Conservation (phyloP, 2,888 invertebrate species). For the Chironomus riparius region DNA sequence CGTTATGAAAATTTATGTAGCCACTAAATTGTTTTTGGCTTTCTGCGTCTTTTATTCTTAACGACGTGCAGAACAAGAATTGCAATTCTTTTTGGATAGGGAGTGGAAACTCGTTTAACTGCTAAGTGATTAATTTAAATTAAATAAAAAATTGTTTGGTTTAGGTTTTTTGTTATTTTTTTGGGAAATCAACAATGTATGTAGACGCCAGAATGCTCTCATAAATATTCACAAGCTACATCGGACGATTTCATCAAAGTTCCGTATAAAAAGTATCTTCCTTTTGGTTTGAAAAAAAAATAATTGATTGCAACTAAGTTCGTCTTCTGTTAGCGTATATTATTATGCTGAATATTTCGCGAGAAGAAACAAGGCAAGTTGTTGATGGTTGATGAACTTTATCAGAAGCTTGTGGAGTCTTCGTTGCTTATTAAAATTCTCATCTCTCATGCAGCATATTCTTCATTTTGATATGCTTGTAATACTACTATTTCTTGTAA, state of each 20-base stretch:
- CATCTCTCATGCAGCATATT: neutral
- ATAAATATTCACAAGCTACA: no score
- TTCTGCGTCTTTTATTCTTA: neutral
- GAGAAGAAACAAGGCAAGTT: neutral
- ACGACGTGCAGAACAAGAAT: neutral
- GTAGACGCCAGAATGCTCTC: no score
- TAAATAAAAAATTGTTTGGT: neutral
- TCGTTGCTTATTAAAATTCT: slow-evolving; percentile 11
- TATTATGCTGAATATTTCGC: neutral
- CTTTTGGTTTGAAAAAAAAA: no score
- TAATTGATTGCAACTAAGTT: neutral
- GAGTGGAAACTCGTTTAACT: no score
- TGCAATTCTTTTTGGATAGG: neutral
- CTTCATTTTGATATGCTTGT: neutral
- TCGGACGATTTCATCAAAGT: no score
- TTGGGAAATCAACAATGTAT: no score
- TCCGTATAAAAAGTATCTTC: no score
- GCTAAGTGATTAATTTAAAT: no score
- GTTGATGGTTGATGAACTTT: slow-evolving; percentile 17
- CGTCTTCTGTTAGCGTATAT: neutral
- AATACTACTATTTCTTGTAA: neutral
- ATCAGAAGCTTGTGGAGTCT: neutral
- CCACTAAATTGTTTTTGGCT: slow-evolving; percentile 13
- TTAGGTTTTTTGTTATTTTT: no score
- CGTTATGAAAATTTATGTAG: slow-evolving; percentile 14